Evolutionary conservation across 2,888 invertebrate genomes (phyloP), one percentile per base, ranked within the genome.

Genomic region (Bimastos eiseni): DNA sequence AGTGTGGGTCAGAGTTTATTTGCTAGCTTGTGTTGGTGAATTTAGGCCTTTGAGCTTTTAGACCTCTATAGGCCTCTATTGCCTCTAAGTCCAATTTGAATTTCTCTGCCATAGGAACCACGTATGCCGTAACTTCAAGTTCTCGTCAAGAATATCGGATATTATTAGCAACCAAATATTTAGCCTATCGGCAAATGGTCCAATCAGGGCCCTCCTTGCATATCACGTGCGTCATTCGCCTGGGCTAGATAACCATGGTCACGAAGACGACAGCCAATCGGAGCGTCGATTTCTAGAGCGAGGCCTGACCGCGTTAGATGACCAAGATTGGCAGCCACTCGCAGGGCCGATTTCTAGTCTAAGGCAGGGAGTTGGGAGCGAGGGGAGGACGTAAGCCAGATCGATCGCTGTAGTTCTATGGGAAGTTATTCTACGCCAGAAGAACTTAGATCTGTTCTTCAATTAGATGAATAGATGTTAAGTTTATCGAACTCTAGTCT

Each of bases 81-180:
- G 49, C 70, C 70, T 70, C 6, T n/a, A 70, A n/a, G 70, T n/a
- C n/a, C 13, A 70, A n/a, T n/a, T 70, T 70, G n/a, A 70, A n/a
- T n/a, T 70, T 11, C n/a, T 70, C 70, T 70, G 70, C 70, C n/a
- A 70, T 70, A 70, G 70, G n/a, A 70, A 70, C 30, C 30, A n/a
- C 70, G 8, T 30, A 8, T 70, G 8, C 8, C 70, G 30, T 70
- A 70, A 70, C 70, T 70, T 70, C 8, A 70, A 70, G 70, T 70
- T 70, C 70, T n/a, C n/a, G 13, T 70, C 30, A 70, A 70, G 70
- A n/a, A n/a, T 70, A 30, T 30, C 30, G n/a, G 70, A n/a, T 70
- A 70, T 70, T 70, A 70, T 70, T 70, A 70, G n/a, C 70, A 70
- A 70, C 70, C 70, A 70, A 70, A 70, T 70, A 70, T 70, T 70